These are phyloP conservation scores for Drosophila athabasca DNA, from an alignment of 1,140 invertebrate genomes.

Conservation along the genomic window DNA sequence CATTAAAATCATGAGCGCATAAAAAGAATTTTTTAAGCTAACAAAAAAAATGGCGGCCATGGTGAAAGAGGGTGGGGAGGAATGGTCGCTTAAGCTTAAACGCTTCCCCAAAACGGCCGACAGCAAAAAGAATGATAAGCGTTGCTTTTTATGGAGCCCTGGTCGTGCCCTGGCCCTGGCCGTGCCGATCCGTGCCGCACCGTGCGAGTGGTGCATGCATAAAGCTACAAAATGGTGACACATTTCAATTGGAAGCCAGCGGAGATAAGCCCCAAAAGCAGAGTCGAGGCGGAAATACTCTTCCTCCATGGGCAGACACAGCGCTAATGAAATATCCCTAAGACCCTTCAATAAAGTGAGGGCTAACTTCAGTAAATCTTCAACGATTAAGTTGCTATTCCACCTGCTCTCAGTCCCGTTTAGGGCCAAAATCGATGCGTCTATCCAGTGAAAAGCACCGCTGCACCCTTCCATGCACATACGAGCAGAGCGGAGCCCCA, in stretches of 20 bases:
- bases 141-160: conserved; percentile 41
- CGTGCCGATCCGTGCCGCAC: too few relatives aligned
- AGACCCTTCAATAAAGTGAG: neutral
- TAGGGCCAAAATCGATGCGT: conserved; percentile 30
- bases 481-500: conserved; percentile 5
- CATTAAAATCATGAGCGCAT: conserved; percentile 72
- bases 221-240: conserved; percentile 67
- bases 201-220: conserved; percentile 36
- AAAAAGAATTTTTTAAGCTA: conserved; percentile 71
- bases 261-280: neutral
- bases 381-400: neutral
- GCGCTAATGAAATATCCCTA: neutral
- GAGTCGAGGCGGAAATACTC: conserved; percentile 11
- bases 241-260: conserved; percentile 63
- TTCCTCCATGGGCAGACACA: neutral
- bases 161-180: neutral
- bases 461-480: conserved; percentile 24
- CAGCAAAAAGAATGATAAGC: conserved; percentile 41
- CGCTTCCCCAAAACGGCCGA: conserved; percentile 47
- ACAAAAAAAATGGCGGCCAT: conserved; percentile 48
- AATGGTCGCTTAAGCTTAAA: conserved; percentile 63
- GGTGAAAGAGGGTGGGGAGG: conserved; percentile 8
- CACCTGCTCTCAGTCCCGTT: conserved; percentile 9
- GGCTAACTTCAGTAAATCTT: conserved; percentile 5
- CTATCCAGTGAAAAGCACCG: conserved; percentile 30